A percentile compares a stretch with the other conserved stretches of the same genome.
Conservation (phyloP, 2,888 invertebrate genomes). For the Tiphia femorata region DNA sequence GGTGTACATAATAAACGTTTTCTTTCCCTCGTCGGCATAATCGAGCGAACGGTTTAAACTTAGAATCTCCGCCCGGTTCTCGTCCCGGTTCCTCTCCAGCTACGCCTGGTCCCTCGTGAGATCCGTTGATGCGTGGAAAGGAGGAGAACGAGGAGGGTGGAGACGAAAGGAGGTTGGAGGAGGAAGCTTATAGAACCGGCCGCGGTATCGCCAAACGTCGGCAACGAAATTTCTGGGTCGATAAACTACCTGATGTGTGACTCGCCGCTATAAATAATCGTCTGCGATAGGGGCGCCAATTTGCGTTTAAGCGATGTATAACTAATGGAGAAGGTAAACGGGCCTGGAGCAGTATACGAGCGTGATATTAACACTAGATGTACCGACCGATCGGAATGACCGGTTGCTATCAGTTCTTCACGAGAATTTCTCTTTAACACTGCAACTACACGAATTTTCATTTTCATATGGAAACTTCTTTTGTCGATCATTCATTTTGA, state of each 20-base stretch:
- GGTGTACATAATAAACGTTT: constrained; percentile 39
- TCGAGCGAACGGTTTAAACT: constrained; percentile 33
- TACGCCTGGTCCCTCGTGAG: constrained; percentile 12
- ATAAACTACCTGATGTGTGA: constrained; percentile 12
- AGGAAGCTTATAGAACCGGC: constrained; percentile 24
- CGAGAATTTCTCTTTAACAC: too few species aligned
- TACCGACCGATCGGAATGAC: too few species aligned
- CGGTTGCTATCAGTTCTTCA: too few species aligned
- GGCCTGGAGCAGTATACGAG: too few species aligned
- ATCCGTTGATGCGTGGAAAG: constrained; percentile 31
- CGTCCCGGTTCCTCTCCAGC: constrained; percentile 3
- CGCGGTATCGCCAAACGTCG: neutral
- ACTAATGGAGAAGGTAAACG: too few species aligned
- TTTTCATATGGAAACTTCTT: too few species aligned
- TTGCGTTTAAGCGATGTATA: neutral
- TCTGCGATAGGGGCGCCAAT: constrained; percentile 6
- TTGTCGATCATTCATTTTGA: too few species aligned
- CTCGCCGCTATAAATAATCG: neutral
- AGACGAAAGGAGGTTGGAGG: too few species aligned
- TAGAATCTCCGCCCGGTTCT: constrained; percentile 8
- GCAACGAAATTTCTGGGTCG: constrained; percentile 30
- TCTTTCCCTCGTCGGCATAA: constrained; percentile 39
- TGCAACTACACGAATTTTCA: too few species aligned
- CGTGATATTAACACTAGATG: too few species aligned
- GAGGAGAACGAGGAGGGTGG: too few species aligned